Evolutionary conservation across 2,888 invertebrate species (phyloP).

Genomic region (Euplexia lucipara): DNA sequence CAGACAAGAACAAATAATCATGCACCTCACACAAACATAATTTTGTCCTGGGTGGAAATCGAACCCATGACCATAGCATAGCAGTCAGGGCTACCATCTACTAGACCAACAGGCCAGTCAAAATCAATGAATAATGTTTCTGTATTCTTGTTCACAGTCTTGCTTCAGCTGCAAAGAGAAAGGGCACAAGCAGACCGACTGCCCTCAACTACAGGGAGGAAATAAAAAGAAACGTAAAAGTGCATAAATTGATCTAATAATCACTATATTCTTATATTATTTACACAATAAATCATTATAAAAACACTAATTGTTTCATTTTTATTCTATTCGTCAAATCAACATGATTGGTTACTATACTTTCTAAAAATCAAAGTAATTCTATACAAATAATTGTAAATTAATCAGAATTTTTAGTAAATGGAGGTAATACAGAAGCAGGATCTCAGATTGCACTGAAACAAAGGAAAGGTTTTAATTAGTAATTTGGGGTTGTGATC

Average conservation of each 20-base stretch:
- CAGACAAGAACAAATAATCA: too few relatives aligned
- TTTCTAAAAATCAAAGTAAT: constrained; percentile 60
- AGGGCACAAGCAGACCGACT: constrained; percentile 90
- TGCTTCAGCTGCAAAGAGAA: constrained; percentile 91
- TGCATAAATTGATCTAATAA: constrained; percentile 68
- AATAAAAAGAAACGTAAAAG: constrained; percentile 80
- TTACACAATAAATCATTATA: constrained; percentile 71
- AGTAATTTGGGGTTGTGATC: too few relatives aligned
- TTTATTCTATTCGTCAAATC: constrained; percentile 64
- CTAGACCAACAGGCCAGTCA: too few relatives aligned
- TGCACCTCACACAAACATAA: too few relatives aligned
- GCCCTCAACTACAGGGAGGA: constrained; percentile 81
- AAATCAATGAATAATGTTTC: background rate
- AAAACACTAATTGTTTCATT: constrained; percentile 67
- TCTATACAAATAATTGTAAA: constrained; percentile 66
- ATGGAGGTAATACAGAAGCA: constrained; percentile 33
- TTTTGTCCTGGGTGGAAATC: too few relatives aligned
- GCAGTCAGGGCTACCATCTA: too few relatives aligned
- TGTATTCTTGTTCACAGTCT: constrained; percentile 80
- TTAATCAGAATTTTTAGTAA: constrained; percentile 47
- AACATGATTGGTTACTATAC: constrained; percentile 68
- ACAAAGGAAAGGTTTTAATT: constrained; percentile 44
- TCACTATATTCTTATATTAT: constrained; percentile 68
- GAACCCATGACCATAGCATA: too few relatives aligned
- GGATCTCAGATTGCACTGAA: constrained; percentile 67